Base-by-base conservation (phyloP, 1,140 invertebrate species). In the Neuroterus valhalla region DNA sequence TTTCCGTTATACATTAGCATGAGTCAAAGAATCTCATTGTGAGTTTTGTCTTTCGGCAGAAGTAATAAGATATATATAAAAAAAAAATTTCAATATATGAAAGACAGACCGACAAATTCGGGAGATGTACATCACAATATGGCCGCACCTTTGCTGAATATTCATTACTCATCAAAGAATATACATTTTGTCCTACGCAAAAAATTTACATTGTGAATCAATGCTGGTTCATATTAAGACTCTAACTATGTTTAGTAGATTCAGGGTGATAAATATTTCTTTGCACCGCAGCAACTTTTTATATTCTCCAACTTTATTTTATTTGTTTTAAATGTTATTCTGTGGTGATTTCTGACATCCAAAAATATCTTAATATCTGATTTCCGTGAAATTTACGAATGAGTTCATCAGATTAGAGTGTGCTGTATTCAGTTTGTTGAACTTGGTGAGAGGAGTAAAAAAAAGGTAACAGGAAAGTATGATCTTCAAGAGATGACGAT, bases 401-500 rank as follows among this genome's bases (percentile, higher is more conserved):
- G 55, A 26, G 23, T 31, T 31, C 15, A 62, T 62, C 55, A 62
- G 26, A 62, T 62, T 62, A 31, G 55, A 38, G 23, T 62, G 55
- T 62, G 55, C 55, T 62, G 55, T 62, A 62, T 62, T 14, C 10
- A 62, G 55, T 62, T 62, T 62, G 5, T 62, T 62, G 55, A 62
- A 62, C 55, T 62, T 23, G 55, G 55, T 23, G 55, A 62, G 31
- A 62, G 23, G 23, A 62, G 26, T 26, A 4, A 31, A 62, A 62
- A 62, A 31, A 62, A 62, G 23, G 55, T 62, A 62, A 31, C 55
- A 62, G 21, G 55, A 62, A 62, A 62, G 55, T 62, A 62, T 62
- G 31, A 62, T 62, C 55, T 62, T n/a, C n/a, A 26, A 62, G 55
- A 62, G 55, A 62, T 62, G 55, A 62, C 55, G 55, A 26, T 62